Base-by-base conservation (phyloP, 1,140 invertebrate species). In the Adoxophyes honmai region DNA sequence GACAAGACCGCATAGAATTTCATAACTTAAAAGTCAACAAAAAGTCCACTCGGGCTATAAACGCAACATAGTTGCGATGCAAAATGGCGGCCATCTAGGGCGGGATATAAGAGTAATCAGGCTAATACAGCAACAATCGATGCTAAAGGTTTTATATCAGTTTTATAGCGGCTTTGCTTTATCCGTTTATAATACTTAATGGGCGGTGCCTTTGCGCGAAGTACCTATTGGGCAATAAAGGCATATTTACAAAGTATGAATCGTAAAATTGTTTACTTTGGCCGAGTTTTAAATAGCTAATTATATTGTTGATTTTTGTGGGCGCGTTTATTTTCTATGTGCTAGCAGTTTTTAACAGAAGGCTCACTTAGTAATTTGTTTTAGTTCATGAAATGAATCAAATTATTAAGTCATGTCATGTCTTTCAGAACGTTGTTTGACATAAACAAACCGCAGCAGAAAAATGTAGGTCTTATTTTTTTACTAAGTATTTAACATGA, bases 161-260 rank as follows among this genome's bases (percentile, higher is more conserved):
- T 48, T 48, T 48, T 48, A 48, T 21, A 48, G 18, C 42, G 21
- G 42, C 18, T 13, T 21, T 48, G 28, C 42, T 48, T 48, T 48
- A 48, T 48, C 21, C 21, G 42, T 74, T 77, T 70, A 77, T 60
- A 60, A 66, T 44, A 28, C 52, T 54, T 74, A 74, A 76, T 74
- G 60, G 61, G 59, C 69, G 64, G 73, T 59, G 8, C 56, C 61
- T 78, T 78, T 69, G 60, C 52, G 37, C 33, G 18, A 42, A 53
- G 6, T 53, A 21, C 51, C 63, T 66, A 75, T 78, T 73, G 21
- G 21, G 75, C 37, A 55, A 53, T 39, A 36, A 64, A 78, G 62
- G 44, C 62, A 56, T 67, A 64, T 67, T 57, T 65, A 74, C 71
- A 74, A 64, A 66, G 69, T 75, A 66, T 48, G 36, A 53, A 48